Evolutionary conservation across 2,113 vertebrate species (phyloP), one percentile per base, ranked within the genome.

Genomic region (Heterochromis multidens): DNA sequence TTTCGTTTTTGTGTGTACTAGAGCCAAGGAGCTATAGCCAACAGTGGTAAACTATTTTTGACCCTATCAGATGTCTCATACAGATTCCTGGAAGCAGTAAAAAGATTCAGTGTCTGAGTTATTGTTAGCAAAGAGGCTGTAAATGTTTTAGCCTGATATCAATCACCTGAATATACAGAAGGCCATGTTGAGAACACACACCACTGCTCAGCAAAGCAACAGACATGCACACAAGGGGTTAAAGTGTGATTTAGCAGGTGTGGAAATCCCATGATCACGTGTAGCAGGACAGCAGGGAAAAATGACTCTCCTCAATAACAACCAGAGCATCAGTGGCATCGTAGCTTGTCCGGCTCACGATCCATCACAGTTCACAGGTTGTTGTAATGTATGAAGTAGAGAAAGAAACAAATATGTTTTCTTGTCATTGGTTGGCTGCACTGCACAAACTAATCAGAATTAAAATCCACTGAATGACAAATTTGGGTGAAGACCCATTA

Each of bases 61-160:
- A 74, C 46, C 70, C 17, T 12, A n/a, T 74, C 46, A 54, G 19
- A 74, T 74, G 46, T n/a, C 27, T 54, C 70, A 11, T 31, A 56
- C 37, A 60, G 72, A 60, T 87, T 85, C 77, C 85, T 87, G 82
- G 83, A 83, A 87, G 63, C 35, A 14, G 17, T 7, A 49, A 14
- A 74, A 52, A 79, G 57, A 80, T 52, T 9, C 4, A 40, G 25
- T 78, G 25, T 60, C 58, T 54, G 72, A 63, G 29, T 76, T 57
- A 77, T 49, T 77, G 33, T 49, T 3, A 52, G 49, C 31, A 58
- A 87, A 87, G 31, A 57, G 83, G 4, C 81, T 82, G 62, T 74
- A 61, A 79, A 81, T 77, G 40, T 37, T 63, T 33, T 70, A 10
- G 3, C 27, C 25, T 54, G 23, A 70, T 70, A 81, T 87, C 88